Conservation (phyloP, 2,113 vertebrate genomes). For the Corapipo altera region DNA sequence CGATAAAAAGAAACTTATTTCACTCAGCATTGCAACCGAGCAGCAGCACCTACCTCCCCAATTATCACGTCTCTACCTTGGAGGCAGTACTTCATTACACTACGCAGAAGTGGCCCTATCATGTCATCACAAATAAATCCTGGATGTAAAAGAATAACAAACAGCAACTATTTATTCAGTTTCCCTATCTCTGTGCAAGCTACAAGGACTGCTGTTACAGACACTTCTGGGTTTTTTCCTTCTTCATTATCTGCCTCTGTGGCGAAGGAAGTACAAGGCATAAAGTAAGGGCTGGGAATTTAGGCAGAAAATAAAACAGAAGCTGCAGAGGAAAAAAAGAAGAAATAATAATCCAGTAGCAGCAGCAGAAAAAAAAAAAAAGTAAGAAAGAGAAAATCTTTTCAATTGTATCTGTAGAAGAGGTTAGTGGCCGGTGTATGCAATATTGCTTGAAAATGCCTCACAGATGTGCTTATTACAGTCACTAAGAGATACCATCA, state of each 20-base stretch:
- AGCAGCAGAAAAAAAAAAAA: neutral
- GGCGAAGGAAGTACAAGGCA: neutral
- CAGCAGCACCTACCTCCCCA: neutral
- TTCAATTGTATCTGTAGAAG: neutral
- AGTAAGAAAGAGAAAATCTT: neutral
- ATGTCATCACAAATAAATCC: neutral
- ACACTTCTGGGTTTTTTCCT: neutral
- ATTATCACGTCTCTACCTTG: neutral
- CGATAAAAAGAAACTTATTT: conserved; percentile 26
- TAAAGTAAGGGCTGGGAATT: neutral
- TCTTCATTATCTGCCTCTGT: neutral
- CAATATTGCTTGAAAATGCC: neutral
- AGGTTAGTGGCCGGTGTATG: neutral
- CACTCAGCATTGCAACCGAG: neutral
- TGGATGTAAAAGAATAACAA: neutral
- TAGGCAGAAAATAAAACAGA: neutral
- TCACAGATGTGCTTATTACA: neutral
- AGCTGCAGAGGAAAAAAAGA: neutral
- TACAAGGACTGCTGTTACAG: neutral
- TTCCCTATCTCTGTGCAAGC: neutral
- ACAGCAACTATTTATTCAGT: neutral
- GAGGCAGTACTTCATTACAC: neutral
- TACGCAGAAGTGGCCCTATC: neutral
- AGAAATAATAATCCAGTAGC: neutral
- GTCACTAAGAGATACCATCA: neutral